Base-by-base conservation (phyloP, 2,888 invertebrate species). In the Limenitis camilla region DNA sequence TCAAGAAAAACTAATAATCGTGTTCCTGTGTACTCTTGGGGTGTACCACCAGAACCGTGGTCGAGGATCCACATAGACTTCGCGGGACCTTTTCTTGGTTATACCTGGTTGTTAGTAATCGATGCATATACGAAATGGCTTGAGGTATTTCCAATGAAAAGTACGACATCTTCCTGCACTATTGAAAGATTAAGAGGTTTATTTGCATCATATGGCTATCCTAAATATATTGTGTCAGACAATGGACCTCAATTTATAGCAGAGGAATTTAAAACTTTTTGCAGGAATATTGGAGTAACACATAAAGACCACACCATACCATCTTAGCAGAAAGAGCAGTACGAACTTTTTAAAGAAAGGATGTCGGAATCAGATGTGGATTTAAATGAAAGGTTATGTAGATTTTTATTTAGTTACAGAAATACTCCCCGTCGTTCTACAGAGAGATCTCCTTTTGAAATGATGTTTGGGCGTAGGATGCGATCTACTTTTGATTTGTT, bases 221-320 rank as follows among this genome's bases (percentile, higher is more conserved):
- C 66, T 6, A 51, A 46, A 11, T 60, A 65, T 38, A 27, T 67
- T 6, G 60, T 63, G 5, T 57, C 63, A 0, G 64, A 65, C 40
- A 59, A 62, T 7, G 66, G 65, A 1, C 63, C 65, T 33, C 66
- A 64, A 5, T 69, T 65, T 44, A 33, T 45, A 5, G 56, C 57
- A 2, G n/a, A 19, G 1, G 62, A 64, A 29, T 63, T 60, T 33
- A 53, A 53, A 33, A 8, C 29, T 27, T 65, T 38, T 19, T 11
- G 19, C 7, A 5, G 19, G 6, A 11, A 9, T 8, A 36, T 29
- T 8, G 38, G 46, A 5, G 38, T 38, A 29, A 8, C 9, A 29
- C 45, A 29, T n/a, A 38, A 29, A n/a, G 4, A 28, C 45, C 5
- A 7, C 45, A 6, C 29, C 45, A 27, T 45, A 45, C 28, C 38